phyloP scores from a whole-genome alignment of 2,797 vertebrate species.

The Siniperca obscura region DNA sequence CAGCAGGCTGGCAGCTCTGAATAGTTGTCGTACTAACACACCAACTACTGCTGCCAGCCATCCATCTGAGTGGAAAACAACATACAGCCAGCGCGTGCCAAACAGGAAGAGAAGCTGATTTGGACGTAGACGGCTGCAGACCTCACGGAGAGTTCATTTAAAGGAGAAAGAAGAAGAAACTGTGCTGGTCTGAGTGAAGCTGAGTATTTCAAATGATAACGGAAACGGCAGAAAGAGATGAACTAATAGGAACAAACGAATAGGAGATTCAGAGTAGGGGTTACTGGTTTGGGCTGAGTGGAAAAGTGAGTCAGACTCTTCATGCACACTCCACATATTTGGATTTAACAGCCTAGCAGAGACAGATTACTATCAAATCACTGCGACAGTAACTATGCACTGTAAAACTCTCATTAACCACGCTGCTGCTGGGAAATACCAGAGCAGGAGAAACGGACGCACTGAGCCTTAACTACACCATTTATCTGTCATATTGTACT shows the following conservation, averaged over 20 bases:
- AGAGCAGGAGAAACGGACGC: neutral
- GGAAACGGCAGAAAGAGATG: no score
- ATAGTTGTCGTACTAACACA: constrained; percentile 35
- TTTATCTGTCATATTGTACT: no score
- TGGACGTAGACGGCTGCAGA: neutral
- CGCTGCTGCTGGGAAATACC: constrained; percentile 17
- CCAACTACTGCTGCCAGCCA: neutral
- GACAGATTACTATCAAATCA: neutral
- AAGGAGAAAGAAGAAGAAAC: neutral
- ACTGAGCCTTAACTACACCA: neutral
- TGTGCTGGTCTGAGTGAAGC: no score
- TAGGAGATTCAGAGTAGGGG: neutral
- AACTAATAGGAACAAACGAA: neutral
- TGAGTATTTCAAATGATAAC: no score
- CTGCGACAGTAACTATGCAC: neutral
- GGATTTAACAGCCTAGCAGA: neutral
- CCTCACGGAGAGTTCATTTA: neutral
- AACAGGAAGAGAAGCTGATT: constrained; percentile 30
- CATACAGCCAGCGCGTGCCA: neutral
- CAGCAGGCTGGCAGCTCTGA: constrained; percentile 45
- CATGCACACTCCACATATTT: constrained; percentile 26
- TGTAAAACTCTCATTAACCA: neutral
- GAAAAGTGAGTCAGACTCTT: constrained; percentile 38
- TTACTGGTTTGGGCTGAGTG: neutral
- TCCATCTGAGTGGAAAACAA: constrained; percentile 29